phyloP scores from a whole-genome alignment of 2,113 vertebrate species.

The Caloenas nicobarica region DNA sequence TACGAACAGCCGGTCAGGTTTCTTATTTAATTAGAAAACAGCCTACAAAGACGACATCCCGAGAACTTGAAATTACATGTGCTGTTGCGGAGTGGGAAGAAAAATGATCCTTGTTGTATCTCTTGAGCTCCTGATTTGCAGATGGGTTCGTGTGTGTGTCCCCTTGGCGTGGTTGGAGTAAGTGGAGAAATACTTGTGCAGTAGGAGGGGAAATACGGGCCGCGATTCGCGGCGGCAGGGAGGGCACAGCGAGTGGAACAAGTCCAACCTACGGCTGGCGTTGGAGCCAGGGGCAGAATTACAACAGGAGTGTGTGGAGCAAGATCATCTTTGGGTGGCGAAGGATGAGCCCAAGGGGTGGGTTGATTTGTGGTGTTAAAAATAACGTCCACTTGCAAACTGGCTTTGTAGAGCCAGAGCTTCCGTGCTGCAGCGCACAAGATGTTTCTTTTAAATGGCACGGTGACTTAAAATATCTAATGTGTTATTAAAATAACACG shows the following conservation, averaged over 20 bases:
- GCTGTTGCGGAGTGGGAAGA: background rate
- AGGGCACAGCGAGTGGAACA: background rate
- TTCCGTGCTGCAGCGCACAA: background rate
- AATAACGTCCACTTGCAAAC: background rate
- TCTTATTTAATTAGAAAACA: constrained; percentile 36
- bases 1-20: constrained; percentile 19
- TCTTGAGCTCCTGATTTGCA: background rate
- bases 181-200: fast-evolving
- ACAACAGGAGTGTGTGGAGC: too few relatives aligned
- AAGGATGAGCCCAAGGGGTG: background rate
- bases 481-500: background rate
- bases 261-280: background rate
- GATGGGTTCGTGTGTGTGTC: background rate
- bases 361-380: background rate
- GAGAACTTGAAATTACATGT: background rate
- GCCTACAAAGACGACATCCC: background rate
- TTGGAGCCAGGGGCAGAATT: background rate
- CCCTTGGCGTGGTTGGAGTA: background rate
- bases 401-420: background rate
- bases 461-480: background rate
- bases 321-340: background rate
- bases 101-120: background rate
- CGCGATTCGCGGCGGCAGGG: background rate
- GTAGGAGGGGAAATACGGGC: background rate
- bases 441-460: background rate